phyloP scores from a whole-genome alignment of 2,113 vertebrate genomes.

The Falcunculus frontatus region DNA sequence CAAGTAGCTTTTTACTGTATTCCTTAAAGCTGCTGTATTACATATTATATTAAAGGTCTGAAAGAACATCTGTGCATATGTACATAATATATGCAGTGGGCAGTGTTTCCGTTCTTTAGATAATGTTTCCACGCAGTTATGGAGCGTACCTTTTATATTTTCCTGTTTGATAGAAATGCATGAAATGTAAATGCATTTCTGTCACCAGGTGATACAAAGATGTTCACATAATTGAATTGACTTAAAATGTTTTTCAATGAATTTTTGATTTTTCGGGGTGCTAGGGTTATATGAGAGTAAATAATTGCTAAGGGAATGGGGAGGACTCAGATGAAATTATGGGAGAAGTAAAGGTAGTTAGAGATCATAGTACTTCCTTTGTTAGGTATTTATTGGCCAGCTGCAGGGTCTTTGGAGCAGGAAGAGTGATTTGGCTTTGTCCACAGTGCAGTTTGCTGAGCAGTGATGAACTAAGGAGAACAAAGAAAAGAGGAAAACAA shows the following conservation, averaged over 20 bases:
- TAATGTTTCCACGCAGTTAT: not conserved
- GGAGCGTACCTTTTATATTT: not conserved
- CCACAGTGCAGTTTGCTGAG: not conserved
- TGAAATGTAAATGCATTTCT: not conserved
- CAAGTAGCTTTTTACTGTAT: not conserved
- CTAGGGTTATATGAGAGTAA: not conserved
- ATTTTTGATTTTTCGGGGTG: not conserved
- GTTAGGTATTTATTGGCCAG: not conserved
- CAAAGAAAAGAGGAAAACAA: not conserved
- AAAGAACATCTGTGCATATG: not conserved
- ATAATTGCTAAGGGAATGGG: accelerated
- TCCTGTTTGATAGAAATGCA: not conserved
- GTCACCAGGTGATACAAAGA: not conserved
- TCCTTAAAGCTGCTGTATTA: not conserved
- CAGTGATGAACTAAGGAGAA: not conserved
- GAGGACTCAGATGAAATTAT: not conserved
- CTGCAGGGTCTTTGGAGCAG: not conserved
- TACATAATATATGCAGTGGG: not conserved
- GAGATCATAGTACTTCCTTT: not conserved
- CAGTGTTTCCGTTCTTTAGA: not conserved
- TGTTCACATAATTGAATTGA: not conserved
- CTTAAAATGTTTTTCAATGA: not conserved
- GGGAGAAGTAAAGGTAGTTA: not conserved
- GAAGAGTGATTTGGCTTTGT: not conserved
- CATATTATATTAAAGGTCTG: not conserved